These are phyloP conservation scores for Helogale parvula DNA, from an alignment of 2,113 vertebrate genomes.

Conservation along the genomic window DNA sequence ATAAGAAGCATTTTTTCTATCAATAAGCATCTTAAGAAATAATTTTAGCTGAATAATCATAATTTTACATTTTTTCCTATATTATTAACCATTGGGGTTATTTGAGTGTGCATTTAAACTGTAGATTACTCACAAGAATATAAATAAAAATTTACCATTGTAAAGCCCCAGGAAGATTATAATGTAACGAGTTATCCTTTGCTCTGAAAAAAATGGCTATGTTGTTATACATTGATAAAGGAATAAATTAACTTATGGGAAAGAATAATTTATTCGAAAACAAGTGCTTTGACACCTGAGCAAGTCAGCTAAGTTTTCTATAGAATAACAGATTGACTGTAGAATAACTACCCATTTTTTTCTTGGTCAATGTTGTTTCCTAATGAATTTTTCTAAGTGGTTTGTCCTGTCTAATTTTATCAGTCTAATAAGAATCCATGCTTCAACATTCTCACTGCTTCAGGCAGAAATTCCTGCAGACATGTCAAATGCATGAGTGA, in stretches of 20 bases:
- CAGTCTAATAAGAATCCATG: slow-evolving; percentile 46
- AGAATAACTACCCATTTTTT: slow-evolving; percentile 13
- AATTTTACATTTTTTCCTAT: background rate
- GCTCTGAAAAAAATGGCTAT: background rate
- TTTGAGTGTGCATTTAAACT: background rate
- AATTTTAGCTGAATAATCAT: background rate
- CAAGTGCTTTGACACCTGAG: background rate
- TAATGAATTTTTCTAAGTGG: slow-evolving; percentile 54
- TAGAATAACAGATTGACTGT: background rate
- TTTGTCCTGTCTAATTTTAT: slow-evolving; percentile 61
- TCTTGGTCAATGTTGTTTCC: background rate
- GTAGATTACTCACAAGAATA: background rate
- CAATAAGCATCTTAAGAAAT: background rate
- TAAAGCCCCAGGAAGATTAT: background rate
- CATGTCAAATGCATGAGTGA: slow-evolving; percentile 62
- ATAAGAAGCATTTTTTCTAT: background rate
- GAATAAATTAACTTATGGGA: background rate
- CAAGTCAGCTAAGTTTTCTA: background rate
- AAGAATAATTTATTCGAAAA: slow-evolving; percentile 14
- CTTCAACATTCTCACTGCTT: slow-evolving; percentile 38
- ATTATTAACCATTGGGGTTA: background rate
- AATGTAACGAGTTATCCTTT: background rate
- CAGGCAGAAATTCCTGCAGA: slow-evolving; percentile 51
- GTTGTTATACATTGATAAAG: background rate
- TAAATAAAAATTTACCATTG: background rate